Percentiles rank a stretch among this genome's conserved stretches.
phyloP scores from a whole-genome alignment of 2,797 vertebrate genomes.

The Chiloscyllium punctatum region DNA sequence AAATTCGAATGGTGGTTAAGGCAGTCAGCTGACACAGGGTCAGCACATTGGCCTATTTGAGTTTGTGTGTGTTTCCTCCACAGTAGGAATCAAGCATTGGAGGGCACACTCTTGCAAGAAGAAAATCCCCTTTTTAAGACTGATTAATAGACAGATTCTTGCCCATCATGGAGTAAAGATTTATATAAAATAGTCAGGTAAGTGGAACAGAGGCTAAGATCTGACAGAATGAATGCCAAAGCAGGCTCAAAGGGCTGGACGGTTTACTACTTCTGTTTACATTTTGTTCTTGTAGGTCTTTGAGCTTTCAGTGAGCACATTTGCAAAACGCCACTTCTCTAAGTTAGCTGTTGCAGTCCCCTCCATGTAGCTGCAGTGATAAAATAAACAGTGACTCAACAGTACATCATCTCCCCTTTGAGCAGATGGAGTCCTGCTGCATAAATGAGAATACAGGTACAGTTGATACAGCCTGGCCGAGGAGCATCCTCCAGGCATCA shows the following conservation, averaged over 20 bases:
- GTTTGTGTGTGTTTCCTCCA: too few species aligned
- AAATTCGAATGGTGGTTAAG: too few species aligned
- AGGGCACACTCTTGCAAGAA: not conserved
- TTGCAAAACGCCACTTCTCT: not conserved
- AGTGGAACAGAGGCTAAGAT: not conserved
- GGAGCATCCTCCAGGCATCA: not conserved
- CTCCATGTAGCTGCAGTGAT: not conserved
- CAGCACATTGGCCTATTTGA: too few species aligned
- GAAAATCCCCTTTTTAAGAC: not conserved
- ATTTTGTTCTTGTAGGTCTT: not conserved
- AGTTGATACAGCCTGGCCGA: not conserved
- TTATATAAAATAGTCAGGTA: not conserved
- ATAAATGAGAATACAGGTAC: not conserved
- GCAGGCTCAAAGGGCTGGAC: not conserved
- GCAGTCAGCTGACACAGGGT: too few species aligned
- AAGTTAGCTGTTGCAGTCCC: not conserved
- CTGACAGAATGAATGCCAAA: not conserved
- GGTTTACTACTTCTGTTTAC: not conserved
- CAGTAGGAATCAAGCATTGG: not conserved
- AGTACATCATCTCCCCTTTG: not conserved
- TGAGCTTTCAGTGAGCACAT: not conserved
- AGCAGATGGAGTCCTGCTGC: not conserved
- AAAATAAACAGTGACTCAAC: not conserved
- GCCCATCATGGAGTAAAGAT: not conserved
- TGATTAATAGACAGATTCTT: not conserved